These are phyloP conservation scores for Tachycineta bicolor DNA, from an alignment of 2,113 vertebrate genomes.

Conservation along the genomic window DNA sequence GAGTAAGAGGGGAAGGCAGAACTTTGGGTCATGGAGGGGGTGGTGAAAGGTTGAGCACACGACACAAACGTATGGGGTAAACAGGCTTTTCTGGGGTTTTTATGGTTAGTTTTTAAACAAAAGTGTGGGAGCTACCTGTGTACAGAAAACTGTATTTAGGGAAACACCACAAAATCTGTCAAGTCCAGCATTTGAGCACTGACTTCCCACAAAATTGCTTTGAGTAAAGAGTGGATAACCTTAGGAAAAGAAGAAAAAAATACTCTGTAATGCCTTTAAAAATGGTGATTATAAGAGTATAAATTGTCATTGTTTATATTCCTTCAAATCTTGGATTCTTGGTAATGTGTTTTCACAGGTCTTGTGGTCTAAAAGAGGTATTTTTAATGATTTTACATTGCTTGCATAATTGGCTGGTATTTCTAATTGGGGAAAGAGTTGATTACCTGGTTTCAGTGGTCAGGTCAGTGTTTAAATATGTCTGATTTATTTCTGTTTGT, in stretches of 20 bases:
- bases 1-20: not conserved
- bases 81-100: not conserved
- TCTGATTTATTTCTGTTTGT: not conserved
- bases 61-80: accelerated
- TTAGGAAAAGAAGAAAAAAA: not conserved
- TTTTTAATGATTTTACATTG: not conserved
- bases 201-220: not conserved
- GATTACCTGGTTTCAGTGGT: not conserved
- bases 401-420: not conserved
- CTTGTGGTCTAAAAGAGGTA: not conserved
- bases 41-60: accelerated
- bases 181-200: not conserved
- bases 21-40: not conserved
- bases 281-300: not conserved
- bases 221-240: not conserved
- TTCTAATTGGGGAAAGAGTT: not conserved
- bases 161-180: not conserved
- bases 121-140: not conserved
- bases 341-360: not conserved
- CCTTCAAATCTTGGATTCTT: not conserved
- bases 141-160: not conserved
- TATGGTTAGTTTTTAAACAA: not conserved
- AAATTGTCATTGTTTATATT: not conserved
- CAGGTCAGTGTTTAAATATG: not conserved
- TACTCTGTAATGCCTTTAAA: not conserved